phyloP scores from a whole-genome alignment of 2,888 invertebrate genomes.

The Philopedon plagiatum region DNA sequence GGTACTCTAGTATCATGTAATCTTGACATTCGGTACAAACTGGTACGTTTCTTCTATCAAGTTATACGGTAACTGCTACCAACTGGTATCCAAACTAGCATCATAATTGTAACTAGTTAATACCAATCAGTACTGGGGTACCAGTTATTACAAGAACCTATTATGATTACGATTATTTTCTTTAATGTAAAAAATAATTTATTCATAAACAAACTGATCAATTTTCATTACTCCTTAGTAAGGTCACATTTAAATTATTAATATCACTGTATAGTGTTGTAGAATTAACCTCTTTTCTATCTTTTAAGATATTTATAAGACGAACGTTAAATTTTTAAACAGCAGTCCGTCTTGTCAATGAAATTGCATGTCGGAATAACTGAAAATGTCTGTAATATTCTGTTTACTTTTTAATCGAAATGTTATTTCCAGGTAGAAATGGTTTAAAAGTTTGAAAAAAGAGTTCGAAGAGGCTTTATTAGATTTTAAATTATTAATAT shows the following conservation, averaged over 20 bases:
- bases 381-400: not conserved
- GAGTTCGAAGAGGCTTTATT: not conserved
- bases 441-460: not conserved
- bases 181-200: not conserved
- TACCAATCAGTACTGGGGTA: too few species aligned
- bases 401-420: not conserved
- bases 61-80: too few species aligned
- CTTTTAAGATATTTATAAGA: constrained; percentile 4
- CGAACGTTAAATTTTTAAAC: constrained; percentile 1
- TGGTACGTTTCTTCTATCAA: too few species aligned
- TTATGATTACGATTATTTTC: too few species aligned
- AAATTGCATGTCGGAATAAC: constrained; percentile 3
- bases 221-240: not conserved
- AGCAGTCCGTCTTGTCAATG: not conserved
- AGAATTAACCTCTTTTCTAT: not conserved
- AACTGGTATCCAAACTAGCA: too few species aligned
- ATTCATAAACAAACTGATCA: not conserved
- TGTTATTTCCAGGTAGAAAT: not conserved
- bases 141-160: too few species aligned
- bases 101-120: too few species aligned
- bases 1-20: too few species aligned
- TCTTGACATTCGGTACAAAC: too few species aligned
- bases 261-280: not conserved
- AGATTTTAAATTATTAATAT: not conserved
- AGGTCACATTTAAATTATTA: not conserved